Evolutionary conservation across 2,113 vertebrate genomes (phyloP), one percentile per base, ranked within the genome.

Genomic region (Cynopterus brachyotis): DNA sequence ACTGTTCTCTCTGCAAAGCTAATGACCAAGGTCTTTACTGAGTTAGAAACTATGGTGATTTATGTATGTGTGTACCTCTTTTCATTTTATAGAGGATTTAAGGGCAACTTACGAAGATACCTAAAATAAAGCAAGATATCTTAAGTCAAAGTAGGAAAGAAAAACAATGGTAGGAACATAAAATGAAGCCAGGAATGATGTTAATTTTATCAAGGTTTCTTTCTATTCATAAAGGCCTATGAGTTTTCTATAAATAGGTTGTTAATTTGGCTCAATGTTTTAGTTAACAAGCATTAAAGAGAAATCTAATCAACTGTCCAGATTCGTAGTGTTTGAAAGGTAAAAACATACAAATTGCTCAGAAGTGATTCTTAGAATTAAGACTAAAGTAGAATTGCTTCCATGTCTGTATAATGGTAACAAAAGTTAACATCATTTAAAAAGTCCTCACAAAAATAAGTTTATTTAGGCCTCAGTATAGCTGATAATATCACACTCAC

Each of bases 1-100:
- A 22, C 22, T 59, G 19, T 37, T 62, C 24, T 79, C 35, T 89
- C 20, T 89, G 67, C 40, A 94, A 92, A 70, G 40, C 59, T 47
- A 89, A 83, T 57, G 47, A 86, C 50, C 35, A 59, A 55, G 11
- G 19, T 81, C 53, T 72, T 87, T 80, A 47, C 64, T 86, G 67
- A 91, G 82, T 89, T 73, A 95, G 83, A 50, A 69, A 96, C 53
- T 45, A 50, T 32, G 11, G 26, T 62, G 91, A 80, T 22, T 92
- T 90, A 93, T 81, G 78, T 91, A 64, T 82, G 81, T 82, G 81
- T 80, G 79, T 32, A 72, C 6, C 8, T 78, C 78, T 67, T 91
- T 72, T 95, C 42, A 30, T 96, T 92, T 69, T 86, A 92, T 64
- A 89, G 84, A 92, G 83, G 76, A 96, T 90, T 90, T 95, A 96